Percentiles rank a stretch among this genome's conserved stretches.
Evolutionary conservation across 2,888 invertebrate genomes (phyloP).

Genomic region (Hyppa rectilinea): DNA sequence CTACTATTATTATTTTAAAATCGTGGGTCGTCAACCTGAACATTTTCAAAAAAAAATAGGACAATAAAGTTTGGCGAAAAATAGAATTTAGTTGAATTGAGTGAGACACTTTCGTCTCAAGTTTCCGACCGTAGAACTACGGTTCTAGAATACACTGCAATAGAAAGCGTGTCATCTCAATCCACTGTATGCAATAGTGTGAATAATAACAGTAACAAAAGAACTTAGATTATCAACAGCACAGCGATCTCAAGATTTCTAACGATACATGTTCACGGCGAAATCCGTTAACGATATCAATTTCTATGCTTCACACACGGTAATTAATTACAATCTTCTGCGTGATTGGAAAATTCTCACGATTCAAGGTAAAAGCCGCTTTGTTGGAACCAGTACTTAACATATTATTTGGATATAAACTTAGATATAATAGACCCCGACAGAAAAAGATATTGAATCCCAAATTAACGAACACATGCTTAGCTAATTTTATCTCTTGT

Average conservation of each 20-base stretch:
- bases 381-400: constrained; percentile 56
- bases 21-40: neutral
- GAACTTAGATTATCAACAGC: constrained; percentile 56
- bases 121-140: constrained; percentile 2
- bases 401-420: constrained; percentile 25
- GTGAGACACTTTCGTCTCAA: neutral
- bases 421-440: neutral
- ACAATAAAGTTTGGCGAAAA: neutral
- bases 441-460: neutral
- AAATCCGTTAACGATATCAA: constrained; percentile 74
- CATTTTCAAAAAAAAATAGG: constrained; percentile 1
- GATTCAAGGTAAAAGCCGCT: constrained; percentile 66
- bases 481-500: neutral
- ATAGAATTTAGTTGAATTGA: neutral
- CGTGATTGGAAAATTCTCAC: constrained; percentile 77
- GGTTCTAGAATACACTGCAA: constrained; percentile 34
- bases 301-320: constrained; percentile 81
- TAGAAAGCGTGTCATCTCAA: constrained; percentile 61
- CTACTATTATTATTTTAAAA: constrained; percentile 37
- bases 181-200: constrained; percentile 43
- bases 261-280: constrained; percentile 68
- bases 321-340: constrained; percentile 74
- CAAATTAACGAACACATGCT: neutral
- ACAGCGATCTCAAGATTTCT: constrained; percentile 69
- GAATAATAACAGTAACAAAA: constrained; percentile 65